Evolutionary conservation across 2,888 invertebrate genomes (phyloP).

Genomic region (Aporophyla nigra): DNA sequence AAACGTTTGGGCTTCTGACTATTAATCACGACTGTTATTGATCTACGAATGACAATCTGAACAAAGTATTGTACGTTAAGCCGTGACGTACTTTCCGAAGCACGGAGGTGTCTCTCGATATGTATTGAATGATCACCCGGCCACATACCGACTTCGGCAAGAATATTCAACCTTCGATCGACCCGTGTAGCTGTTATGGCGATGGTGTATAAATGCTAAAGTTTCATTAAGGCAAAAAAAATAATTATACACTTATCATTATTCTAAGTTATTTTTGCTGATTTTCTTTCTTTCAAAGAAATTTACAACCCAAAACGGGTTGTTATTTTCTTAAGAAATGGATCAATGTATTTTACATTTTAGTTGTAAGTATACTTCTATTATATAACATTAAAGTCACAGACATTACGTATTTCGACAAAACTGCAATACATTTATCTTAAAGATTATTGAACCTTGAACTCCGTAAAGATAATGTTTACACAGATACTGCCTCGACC

Average conservation of each 20-base stretch:
- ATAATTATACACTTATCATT: too few relatives aligned
- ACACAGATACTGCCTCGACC: slow-evolving; percentile 19
- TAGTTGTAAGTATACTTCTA: neutral
- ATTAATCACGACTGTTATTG: neutral
- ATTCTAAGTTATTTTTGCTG: neutral
- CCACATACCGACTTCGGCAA: neutral
- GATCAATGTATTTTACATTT: neutral
- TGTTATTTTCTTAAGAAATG: neutral
- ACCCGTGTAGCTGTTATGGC: too few relatives aligned
- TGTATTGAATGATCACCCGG: neutral
- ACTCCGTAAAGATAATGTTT: slow-evolving; percentile 12
- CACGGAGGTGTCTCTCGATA: neutral
- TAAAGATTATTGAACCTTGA: neutral
- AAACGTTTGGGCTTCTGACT: neutral
- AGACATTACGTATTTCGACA: neutral
- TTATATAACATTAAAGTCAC: neutral
- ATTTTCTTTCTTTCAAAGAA: neutral
- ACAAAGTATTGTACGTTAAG: neutral
- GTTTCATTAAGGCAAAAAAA: neutral
- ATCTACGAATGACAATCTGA: neutral
- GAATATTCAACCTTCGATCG: neutral
- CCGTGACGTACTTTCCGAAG: neutral
- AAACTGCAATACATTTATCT: neutral
- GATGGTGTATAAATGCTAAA: neutral
- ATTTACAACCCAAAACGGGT: neutral